These are phyloP conservation scores for Clarias batrachus DNA, from an alignment of 2,113 vertebrate species.

Conservation along the genomic window DNA sequence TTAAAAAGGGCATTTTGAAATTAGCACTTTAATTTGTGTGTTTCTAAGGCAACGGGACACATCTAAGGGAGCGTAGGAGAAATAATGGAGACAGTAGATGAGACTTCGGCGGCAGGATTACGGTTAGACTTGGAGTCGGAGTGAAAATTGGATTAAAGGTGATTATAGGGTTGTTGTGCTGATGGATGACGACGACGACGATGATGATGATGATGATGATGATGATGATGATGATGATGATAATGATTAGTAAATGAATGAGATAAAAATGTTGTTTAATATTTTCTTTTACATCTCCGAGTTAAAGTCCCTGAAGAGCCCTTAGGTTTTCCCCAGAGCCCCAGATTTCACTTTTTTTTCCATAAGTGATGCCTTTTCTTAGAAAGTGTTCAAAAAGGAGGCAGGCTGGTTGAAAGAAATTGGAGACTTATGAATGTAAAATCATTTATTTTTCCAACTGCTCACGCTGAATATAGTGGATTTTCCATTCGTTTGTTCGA, in stretches of 20 bases:
- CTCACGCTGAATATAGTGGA: not conserved
- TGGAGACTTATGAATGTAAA: not conserved
- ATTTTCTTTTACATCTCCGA: not conserved
- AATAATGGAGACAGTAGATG: not conserved
- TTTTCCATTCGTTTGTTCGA: not conserved
- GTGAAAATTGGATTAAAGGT: slow-evolving; percentile 12
- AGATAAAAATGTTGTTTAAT: not conserved
- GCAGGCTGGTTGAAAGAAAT: not conserved
- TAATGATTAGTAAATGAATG: not conserved
- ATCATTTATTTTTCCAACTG: not conserved
- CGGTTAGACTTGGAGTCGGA: not conserved
- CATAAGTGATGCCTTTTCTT: not conserved
- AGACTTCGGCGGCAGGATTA: not conserved
- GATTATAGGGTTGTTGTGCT: not conserved
- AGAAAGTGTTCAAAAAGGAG: no score
- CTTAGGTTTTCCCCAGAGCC: not conserved
- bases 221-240: not conserved
- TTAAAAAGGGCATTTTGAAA: slow-evolving; percentile 35
- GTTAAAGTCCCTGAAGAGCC: not conserved
- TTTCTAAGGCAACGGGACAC: slow-evolving; percentile 28
- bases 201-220: not conserved
- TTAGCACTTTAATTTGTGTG: slow-evolving; percentile 39
- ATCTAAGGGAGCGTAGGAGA: not conserved
- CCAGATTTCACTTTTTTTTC: not conserved
- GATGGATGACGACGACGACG: not conserved